phyloP scores from a whole-genome alignment of 2,797 vertebrate genomes.

The Ptychadena robeensis region DNA sequence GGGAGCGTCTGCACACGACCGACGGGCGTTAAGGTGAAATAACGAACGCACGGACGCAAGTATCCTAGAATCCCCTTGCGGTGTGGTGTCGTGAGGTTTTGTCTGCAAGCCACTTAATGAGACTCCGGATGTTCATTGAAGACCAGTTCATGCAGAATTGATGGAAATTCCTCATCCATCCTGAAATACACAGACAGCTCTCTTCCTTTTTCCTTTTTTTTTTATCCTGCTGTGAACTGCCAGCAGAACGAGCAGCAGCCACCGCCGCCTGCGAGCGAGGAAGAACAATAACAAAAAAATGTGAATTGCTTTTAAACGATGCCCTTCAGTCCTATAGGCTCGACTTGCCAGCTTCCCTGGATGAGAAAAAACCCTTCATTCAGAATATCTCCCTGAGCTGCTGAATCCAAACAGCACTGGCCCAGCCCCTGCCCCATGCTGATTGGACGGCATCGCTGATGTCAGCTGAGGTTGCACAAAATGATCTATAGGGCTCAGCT shows the following conservation, averaged over 20 bases:
- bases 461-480: constrained; percentile 56
- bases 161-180: constrained; percentile 74
- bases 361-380: constrained; percentile 78
- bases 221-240: constrained; percentile 35
- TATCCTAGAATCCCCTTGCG: neutral
- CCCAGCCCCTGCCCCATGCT: constrained; percentile 76
- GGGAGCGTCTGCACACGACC: neutral
- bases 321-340: constrained; percentile 43
- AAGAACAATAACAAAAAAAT: neutral
- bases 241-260: constrained; percentile 50
- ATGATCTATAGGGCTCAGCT: neutral
- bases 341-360: constrained; percentile 33
- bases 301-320: constrained; percentile 8
- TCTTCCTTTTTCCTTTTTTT: neutral
- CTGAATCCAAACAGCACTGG: constrained; percentile 68
- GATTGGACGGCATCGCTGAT: constrained; percentile 79
- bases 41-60: neutral
- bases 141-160: constrained; percentile 87
- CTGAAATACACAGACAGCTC: constrained; percentile 60
- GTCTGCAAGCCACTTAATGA: constrained; percentile 72
- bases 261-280: constrained; percentile 1
- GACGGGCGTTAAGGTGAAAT: neutral
- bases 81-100: constrained; percentile 62
- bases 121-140: constrained; percentile 79
- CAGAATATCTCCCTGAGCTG: constrained; percentile 78